phyloP scores from a whole-genome alignment of 92 coral and sea anemone species.

The Bergia puertoricense region DNA sequence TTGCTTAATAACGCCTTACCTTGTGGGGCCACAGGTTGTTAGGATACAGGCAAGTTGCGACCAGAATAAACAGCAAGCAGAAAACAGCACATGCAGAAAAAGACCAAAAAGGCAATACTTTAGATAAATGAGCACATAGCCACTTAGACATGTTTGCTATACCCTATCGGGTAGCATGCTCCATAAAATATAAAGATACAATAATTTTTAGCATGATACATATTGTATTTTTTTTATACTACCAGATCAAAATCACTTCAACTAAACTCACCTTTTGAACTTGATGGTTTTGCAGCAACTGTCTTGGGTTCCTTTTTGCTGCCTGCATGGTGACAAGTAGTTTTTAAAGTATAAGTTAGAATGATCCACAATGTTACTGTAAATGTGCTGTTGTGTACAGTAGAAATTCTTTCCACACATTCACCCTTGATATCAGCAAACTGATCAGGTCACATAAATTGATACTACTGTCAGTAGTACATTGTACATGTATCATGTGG shows the following conservation, averaged over 20 bases:
- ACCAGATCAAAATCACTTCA: background rate
- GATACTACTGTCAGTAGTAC: too few relatives aligned
- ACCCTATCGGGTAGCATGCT: too few relatives aligned
- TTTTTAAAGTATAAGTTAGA: background rate
- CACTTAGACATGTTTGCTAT: too few relatives aligned
- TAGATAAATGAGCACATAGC: background rate
- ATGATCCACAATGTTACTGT: too few relatives aligned
- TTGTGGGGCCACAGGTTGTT: conserved; percentile 46
- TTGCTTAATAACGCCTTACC: conserved; percentile 33
- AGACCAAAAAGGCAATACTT: conserved; percentile 34
- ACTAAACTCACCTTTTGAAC: conserved; percentile 24
- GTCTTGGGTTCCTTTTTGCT: conserved; percentile 13
- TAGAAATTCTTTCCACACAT: too few relatives aligned
- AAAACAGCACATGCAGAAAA: conserved; percentile 19
- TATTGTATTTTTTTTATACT: background rate
- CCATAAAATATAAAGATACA: too few relatives aligned
- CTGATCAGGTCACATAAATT: too few relatives aligned
- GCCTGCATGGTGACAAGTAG: background rate
- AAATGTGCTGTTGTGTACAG: too few relatives aligned
- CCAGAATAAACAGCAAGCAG: background rate
- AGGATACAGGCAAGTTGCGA: conserved; percentile 1
- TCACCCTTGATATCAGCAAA: too few relatives aligned
- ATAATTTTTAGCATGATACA: too few relatives aligned
- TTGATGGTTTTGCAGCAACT: background rate
- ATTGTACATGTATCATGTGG: too few relatives aligned